Conservation (phyloP, 1,140 invertebrate species). For the Drosophila nasuta region DNA sequence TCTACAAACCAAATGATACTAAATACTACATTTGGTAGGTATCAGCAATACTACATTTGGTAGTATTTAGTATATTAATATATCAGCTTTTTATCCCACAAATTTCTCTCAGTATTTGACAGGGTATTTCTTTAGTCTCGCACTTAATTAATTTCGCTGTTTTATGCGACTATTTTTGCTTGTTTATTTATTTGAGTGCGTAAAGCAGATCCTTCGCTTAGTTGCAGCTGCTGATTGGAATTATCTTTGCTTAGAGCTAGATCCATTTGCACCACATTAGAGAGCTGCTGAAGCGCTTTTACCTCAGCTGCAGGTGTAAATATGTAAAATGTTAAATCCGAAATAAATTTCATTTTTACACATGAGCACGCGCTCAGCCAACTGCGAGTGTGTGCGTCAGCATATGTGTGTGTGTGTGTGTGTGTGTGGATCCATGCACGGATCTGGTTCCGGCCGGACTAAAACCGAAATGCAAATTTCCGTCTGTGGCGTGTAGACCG, state of each 20-base stretch:
- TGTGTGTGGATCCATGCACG: constrained; percentile 15
- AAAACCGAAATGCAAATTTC: constrained; percentile 73
- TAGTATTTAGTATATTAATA: no score
- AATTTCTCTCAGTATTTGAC: neutral
- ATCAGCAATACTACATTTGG: no score
- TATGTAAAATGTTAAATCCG: constrained; percentile 61
- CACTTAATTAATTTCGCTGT: neutral
- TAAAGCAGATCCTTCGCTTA: constrained; percentile 12
- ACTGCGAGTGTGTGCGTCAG: neutral
- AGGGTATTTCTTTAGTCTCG: neutral
- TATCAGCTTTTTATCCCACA: no score
- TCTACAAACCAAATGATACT: no score
- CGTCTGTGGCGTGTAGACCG: constrained; percentile 43
- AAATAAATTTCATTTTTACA: constrained; percentile 77
- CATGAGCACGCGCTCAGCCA: constrained; percentile 50
- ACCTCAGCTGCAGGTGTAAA: constrained; percentile 36
- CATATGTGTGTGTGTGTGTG: constrained; percentile 1
- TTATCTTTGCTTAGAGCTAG: constrained; percentile 43
- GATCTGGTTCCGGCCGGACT: constrained; percentile 38
- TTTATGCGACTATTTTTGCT: constrained; percentile 27
- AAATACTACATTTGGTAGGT: no score
- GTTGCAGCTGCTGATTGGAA: constrained; percentile 29
- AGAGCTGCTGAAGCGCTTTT: constrained; percentile 1
- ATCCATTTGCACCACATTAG: constrained; percentile 16
- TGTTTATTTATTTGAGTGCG: constrained; percentile 63